Base-by-base conservation (phyloP, 1,140 invertebrate species). In the Heterodera carotae region DNA sequence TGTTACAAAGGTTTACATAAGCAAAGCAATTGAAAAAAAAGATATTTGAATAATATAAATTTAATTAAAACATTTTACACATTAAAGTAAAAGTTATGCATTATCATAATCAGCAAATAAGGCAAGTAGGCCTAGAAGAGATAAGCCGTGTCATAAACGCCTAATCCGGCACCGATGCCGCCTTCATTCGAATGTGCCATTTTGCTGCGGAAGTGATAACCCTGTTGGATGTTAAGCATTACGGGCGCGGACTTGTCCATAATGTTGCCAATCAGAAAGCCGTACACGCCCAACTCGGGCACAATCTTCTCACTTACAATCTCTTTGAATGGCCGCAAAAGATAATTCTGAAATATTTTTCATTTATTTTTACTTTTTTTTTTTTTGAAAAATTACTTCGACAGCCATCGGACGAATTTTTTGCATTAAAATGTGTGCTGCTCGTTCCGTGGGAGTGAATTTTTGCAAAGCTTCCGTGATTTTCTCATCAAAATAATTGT, bases 361-460 rank as follows among this genome's bases (percentile, higher is more conserved):
- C 39, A 43, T 18, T 53, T 56, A 56, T 43, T 43, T 43, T 43
- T 43, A 43, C 6, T 8, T 8, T 39, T 39, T 39, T 39, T 6
- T 39, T 8, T n/a, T 33, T 81, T 66, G 79, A 18, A 31, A 27
- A 8, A 18, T 56, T 68, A 85, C 85, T 73, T 83, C 75, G 43
- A 85, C 80, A 64, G 82, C 68, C 27, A 85, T 56, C 1, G 84
- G 85, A 34, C 18, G 29, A 25, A 81, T 74, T 79, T 71, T 77
- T 67, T 98, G 94, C 96, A 98, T 98, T 6, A 98, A 89, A 85
- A 98, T 97, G 90, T 94, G 98, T 2, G 92, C 93, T 29, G 91
- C 91, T 62, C 94, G 90, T 87, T 96, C 93, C 70, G 89, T 83
- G 83, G 91, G 86, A 78, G 90, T 90, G 85, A 93, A 91, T 36